Percentiles rank a stretch among this genome's conserved stretches.
Evolutionary conservation across 1,140 invertebrate species (phyloP).

Genomic region (Episyrphus balteatus): DNA sequence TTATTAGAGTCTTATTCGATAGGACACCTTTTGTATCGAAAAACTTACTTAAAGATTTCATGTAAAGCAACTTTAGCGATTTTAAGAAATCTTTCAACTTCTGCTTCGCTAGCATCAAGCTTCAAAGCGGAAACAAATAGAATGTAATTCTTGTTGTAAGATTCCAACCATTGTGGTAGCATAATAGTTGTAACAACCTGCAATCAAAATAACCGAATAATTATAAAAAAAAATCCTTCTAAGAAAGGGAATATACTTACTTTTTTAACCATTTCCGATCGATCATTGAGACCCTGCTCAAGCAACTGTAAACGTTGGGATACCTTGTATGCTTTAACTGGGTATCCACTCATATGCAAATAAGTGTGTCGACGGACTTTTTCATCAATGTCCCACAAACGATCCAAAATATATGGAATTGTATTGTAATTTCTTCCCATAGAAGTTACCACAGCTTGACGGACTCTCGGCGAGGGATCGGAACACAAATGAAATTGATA

Average conservation of each 20-base stretch:
- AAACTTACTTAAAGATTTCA: conserved; percentile 37
- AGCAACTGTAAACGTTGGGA: conserved; percentile 53
- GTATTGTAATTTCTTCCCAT: conserved; percentile 56
- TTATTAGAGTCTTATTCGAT: neutral
- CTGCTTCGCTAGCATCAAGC: conserved; percentile 45
- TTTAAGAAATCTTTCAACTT: conserved; percentile 29
- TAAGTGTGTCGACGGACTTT: conserved; percentile 63
- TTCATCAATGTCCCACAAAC: conserved; percentile 63
- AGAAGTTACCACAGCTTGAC: conserved; percentile 51
- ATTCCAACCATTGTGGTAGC: conserved; percentile 53
- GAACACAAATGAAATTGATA: conserved; percentile 65
- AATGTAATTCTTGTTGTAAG: conserved; percentile 48
- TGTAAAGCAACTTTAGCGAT: conserved; percentile 36
- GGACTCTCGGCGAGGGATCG: conserved; percentile 64
- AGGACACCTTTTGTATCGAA: neutral
- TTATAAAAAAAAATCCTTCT: conserved; percentile 10
- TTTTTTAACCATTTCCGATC: conserved; percentile 41
- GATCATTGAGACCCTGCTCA: conserved; percentile 54
- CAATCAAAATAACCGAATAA: conserved; percentile 10
- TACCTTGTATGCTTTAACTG: conserved; percentile 54
- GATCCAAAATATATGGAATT: conserved; percentile 52
- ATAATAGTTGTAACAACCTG: conserved; percentile 38
- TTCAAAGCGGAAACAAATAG: conserved; percentile 49
- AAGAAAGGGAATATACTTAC: conserved; percentile 3
- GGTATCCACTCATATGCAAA: conserved; percentile 55